phyloP scores from a whole-genome alignment of 2,888 invertebrate species.

The Eristalis intricaria region DNA sequence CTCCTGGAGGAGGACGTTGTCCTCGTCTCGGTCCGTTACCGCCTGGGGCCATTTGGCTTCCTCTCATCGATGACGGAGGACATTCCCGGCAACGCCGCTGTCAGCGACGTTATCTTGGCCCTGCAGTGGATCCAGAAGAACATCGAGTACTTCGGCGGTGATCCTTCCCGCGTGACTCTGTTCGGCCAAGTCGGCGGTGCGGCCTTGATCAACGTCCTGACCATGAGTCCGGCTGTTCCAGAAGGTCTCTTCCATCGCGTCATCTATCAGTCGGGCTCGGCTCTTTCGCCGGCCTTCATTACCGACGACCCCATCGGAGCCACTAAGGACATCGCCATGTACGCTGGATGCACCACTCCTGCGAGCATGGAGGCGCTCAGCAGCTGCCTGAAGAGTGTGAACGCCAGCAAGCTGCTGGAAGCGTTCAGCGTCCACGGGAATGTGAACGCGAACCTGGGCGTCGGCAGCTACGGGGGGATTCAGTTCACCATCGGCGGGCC shows the following conservation, averaged over 20 bases:
- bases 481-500: constrained; percentile 80
- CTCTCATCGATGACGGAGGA: constrained; percentile 82
- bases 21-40: constrained; percentile 82
- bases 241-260: constrained; percentile 82
- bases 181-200: constrained; percentile 83
- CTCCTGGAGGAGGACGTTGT: constrained; percentile 82
- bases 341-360: constrained; percentile 79
- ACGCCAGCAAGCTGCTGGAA: constrained; percentile 78
- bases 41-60: constrained; percentile 83
- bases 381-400: constrained; percentile 78
- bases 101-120: constrained; percentile 82
- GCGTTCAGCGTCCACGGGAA: constrained; percentile 79
- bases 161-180: constrained; percentile 82
- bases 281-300: constrained; percentile 82
- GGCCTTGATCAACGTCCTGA: constrained; percentile 81
- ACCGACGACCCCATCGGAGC: constrained; percentile 80
- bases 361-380: constrained; percentile 77
- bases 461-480: constrained; percentile 77
- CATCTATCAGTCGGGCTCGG: constrained; percentile 83
- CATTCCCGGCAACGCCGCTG: constrained; percentile 83
- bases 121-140: constrained; percentile 83
- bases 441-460: constrained; percentile 73
- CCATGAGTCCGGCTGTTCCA: constrained; percentile 80
- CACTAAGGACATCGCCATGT: constrained; percentile 78
- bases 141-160: constrained; percentile 82